A percentile compares a stretch with the other conserved stretches of the same genome.
phyloP scores from a whole-genome alignment of 1,140 invertebrate species.

The Hydropsyche tenuis region DNA sequence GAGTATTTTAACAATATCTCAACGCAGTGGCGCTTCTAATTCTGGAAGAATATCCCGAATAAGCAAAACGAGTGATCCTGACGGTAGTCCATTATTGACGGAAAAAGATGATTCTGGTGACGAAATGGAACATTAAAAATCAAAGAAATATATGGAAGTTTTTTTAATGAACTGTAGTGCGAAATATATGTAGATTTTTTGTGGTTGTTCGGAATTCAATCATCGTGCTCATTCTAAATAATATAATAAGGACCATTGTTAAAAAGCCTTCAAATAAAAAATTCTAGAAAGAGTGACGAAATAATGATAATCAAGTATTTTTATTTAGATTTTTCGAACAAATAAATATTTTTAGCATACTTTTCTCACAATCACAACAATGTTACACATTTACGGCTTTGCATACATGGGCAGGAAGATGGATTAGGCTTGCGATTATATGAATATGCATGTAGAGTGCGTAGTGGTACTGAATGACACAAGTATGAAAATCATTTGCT shows the following conservation, averaged over 20 bases:
- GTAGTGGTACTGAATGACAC: slow-evolving; percentile 14
- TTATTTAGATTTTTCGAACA: slow-evolving; percentile 34
- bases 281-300: slow-evolving; percentile 35
- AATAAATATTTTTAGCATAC: background rate
- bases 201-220: slow-evolving; percentile 46
- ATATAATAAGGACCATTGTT: slow-evolving; percentile 45
- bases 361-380: slow-evolving; percentile 15
- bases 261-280: slow-evolving; percentile 47
- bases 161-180: slow-evolving; percentile 47
- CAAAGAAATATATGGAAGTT: slow-evolving; percentile 21
- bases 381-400: slow-evolving; percentile 16
- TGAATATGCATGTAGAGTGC: slow-evolving; percentile 19
- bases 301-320: slow-evolving; percentile 33
- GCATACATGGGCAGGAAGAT: background rate
- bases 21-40: slow-evolving; percentile 57
- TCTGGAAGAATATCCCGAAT: slow-evolving; percentile 54
- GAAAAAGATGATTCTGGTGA: slow-evolving; percentile 64
- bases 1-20: slow-evolving; percentile 61
- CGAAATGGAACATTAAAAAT: slow-evolving; percentile 49
- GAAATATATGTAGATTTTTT: slow-evolving; percentile 41
- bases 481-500: slow-evolving; percentile 23
- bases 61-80: slow-evolving; percentile 54
- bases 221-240: slow-evolving; percentile 49
- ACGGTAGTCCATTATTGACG: slow-evolving; percentile 66
- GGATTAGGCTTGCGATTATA: slow-evolving; percentile 19